Base-by-base conservation (phyloP, 2,797 vertebrate genomes). In the Hephaestus fuliginosus region DNA sequence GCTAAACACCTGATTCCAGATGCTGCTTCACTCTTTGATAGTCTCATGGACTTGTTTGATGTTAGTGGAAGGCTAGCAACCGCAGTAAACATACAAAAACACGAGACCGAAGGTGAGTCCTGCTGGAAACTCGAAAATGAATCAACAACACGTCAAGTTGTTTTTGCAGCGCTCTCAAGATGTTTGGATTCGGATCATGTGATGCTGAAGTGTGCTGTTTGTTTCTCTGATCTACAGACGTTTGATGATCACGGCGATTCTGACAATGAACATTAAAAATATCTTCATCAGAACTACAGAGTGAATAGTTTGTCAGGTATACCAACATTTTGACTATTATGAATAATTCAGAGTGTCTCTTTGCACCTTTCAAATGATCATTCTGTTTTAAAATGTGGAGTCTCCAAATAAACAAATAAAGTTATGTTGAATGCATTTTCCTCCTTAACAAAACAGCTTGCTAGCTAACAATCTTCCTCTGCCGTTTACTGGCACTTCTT, bases 1-100 rank as follows among this genome's bases (percentile, higher is more conserved):
- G 49, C 44, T 39, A 15, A 44, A 76, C 57, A 22, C 51, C 61
- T 71, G 22, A 51, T 60, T 77, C 52, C 5, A 80, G 60, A 60
- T 41, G 14, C n/a, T 30, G 22, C 53, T 66, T 53, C n/a, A 62
- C n/a, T 58, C 4, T 36, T 20, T 2, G 6, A 33, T 44, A 10
- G 49, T 55, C 25, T 43, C 17, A 18, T 1, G 20, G 51, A 15
- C 30, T 18, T 12, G n/a, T 28, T 28, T 14, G 28, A 28, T n/a
- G 25, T 14, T 8, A 20, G 33, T 2, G 15, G 20, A 18, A 22
- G 46, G 7, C 18, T 5, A 11, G 48, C 5, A 70, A 33, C 41
- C 5, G 28, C 33, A 22, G 44, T 18, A 33, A 63, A 72, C 44
- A 60, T 0, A 13, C 1, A 43, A 65, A n/a, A 52, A 46, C 33